phyloP scores from a whole-genome alignment of 2,797 vertebrate species.

The Dermochelys coriacea region DNA sequence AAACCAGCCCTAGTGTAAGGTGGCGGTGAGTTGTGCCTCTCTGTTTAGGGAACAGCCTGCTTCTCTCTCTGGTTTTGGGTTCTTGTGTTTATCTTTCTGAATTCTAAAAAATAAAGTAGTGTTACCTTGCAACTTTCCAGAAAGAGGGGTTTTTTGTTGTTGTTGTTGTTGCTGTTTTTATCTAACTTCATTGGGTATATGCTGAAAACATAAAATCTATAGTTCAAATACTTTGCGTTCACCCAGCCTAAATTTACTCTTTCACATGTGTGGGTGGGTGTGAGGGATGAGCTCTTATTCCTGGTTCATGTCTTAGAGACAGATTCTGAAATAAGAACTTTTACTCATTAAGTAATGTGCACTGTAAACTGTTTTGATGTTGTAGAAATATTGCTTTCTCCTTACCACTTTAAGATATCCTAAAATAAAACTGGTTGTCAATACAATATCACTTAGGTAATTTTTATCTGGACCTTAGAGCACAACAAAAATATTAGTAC shows the following conservation, averaged over 20 bases:
- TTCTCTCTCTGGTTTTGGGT: neutral
- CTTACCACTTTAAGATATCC: constrained; percentile 39
- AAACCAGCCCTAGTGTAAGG: neutral
- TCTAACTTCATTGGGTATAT: neutral
- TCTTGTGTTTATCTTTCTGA: neutral
- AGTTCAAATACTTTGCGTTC: constrained; percentile 12
- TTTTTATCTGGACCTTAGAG: constrained; percentile 65
- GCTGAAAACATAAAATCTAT: neutral
- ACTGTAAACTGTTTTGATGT: constrained; percentile 5
- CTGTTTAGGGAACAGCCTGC: neutral
- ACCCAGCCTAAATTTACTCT: neutral
- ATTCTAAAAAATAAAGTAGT: neutral
- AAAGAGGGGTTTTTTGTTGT: neutral
- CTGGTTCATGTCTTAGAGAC: neutral
- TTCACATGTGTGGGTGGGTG: neutral
- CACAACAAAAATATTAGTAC: constrained; percentile 74
- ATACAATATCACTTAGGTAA: constrained; percentile 61
- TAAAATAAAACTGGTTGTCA: constrained; percentile 55
- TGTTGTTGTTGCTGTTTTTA: neutral
- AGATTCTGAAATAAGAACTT: neutral
- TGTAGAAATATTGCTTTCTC: neutral
- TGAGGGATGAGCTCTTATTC: neutral
- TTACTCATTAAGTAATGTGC: neutral
- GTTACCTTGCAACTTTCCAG: neutral
- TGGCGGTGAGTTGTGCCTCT: neutral